phyloP scores from a whole-genome alignment of 2,888 invertebrate species.

The Athalia circularis region DNA sequence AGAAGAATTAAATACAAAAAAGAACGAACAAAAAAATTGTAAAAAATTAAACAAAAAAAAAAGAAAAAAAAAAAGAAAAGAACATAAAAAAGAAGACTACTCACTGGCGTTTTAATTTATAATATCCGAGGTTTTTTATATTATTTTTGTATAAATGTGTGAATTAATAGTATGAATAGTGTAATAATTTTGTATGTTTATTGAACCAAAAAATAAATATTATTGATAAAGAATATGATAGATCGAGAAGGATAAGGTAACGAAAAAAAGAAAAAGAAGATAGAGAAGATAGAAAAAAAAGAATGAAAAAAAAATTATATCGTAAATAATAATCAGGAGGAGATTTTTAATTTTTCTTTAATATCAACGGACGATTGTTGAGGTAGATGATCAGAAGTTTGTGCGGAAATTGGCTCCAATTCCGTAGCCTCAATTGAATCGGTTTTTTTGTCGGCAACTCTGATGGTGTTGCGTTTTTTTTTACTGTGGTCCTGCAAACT shows the following conservation, averaged over 20 bases:
- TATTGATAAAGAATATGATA: conserved; percentile 70
- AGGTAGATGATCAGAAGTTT: no score
- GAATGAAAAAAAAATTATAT: no score
- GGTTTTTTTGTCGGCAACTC: background rate
- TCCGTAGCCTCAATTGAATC: background rate
- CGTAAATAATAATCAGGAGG: conserved; percentile 43
- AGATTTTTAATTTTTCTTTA: background rate
- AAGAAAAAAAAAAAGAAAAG: conserved; percentile 36
- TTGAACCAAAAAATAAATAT: conserved; percentile 74
- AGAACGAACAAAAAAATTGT: conserved; percentile 37
- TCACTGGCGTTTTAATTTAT: conserved; percentile 60
- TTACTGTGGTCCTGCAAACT: conserved; percentile 54
- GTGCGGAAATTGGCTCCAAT: background rate
- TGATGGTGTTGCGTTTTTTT: background rate
- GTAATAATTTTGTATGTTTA: conserved; percentile 74
- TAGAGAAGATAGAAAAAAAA: no score
- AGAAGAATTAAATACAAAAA: conserved; percentile 24
- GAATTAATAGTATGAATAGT: conserved; percentile 72
- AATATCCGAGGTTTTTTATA: conserved; percentile 58
- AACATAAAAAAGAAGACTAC: conserved; percentile 51
- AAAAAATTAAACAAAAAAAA: conserved; percentile 16
- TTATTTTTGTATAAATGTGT: conserved; percentile 74
- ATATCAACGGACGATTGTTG: background rate
- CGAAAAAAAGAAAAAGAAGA: no score
- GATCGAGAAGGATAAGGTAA: conserved; percentile 4